Conservation (phyloP, 2,888 invertebrate species). For the Merodon equestris region DNA sequence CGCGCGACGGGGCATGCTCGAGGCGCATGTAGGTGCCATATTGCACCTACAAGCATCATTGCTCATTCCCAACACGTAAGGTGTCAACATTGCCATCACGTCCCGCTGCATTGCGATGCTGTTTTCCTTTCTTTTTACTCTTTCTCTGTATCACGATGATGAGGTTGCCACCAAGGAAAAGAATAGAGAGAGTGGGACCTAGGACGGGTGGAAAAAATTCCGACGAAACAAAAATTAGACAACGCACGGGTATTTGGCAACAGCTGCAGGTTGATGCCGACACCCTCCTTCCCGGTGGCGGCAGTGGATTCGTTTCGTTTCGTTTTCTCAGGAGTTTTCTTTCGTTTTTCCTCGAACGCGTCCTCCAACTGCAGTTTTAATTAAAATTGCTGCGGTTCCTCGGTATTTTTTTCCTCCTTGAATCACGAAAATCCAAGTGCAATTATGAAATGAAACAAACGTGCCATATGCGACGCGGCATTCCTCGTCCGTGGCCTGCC, state of each 20-base stretch:
- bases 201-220: no score
- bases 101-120: constrained; percentile 60
- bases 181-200: no score
- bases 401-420: constrained; percentile 58
- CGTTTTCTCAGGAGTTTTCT: neutral
- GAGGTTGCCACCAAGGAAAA: no score
- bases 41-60: constrained; percentile 67
- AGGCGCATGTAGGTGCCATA: constrained; percentile 64
- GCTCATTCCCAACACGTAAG: constrained; percentile 67
- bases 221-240: constrained; percentile 44
- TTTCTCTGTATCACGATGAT: constrained; percentile 13
- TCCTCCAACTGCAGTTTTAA: constrained; percentile 59
- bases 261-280: constrained; percentile 63
- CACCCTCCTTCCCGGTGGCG: constrained; percentile 28
- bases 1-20: constrained; percentile 2
- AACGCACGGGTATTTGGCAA: constrained; percentile 61
- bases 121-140: constrained; percentile 18
- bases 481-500: constrained; percentile 18
- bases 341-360: constrained; percentile 23
- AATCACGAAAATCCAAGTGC: constrained; percentile 51
- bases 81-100: constrained; percentile 68
- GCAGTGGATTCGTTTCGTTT: no score
- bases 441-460: constrained; percentile 66
- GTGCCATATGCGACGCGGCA: constrained; percentile 23
- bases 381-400: constrained; percentile 61